These are phyloP conservation scores for Brassicogethes aeneus DNA, from an alignment of 2,888 invertebrate genomes.

Conservation along the genomic window DNA sequence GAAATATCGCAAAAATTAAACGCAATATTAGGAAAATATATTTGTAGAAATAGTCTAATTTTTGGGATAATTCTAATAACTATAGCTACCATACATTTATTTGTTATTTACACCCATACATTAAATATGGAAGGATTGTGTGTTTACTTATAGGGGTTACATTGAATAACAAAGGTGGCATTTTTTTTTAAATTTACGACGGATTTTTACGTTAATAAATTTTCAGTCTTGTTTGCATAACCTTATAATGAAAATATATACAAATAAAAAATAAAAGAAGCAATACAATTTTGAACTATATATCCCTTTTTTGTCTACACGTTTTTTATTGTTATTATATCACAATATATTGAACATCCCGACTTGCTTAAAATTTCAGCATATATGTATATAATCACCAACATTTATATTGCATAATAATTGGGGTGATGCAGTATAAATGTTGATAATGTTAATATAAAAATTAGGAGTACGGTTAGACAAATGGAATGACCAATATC, in stretches of 20 bases:
- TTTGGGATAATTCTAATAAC: no score
- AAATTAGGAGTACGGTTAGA: no score
- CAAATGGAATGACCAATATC: no score
- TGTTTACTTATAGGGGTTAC: not conserved
- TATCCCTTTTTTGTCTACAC: not conserved
- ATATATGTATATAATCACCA: no score
- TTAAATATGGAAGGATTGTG: constrained; percentile 1
- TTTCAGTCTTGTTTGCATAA: not conserved
- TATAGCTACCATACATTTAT: not conserved
- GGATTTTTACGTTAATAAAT: not conserved
- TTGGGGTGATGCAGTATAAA: no score
- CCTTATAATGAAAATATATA: not conserved
- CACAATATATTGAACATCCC: not conserved
- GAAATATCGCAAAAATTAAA: no score
- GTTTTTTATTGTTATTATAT: not conserved
- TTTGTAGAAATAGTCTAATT: no score
- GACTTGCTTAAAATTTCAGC: no score
- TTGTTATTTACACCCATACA: not conserved
- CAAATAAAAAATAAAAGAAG: not conserved
- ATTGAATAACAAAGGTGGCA: not conserved
- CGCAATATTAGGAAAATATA: no score
- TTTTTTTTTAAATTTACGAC: not conserved
- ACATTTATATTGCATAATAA: no score
- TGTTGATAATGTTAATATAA: no score
- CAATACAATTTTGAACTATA: not conserved